Conservation (phyloP, 2,797 vertebrate species). For the Arctocebus calabarensis region DNA sequence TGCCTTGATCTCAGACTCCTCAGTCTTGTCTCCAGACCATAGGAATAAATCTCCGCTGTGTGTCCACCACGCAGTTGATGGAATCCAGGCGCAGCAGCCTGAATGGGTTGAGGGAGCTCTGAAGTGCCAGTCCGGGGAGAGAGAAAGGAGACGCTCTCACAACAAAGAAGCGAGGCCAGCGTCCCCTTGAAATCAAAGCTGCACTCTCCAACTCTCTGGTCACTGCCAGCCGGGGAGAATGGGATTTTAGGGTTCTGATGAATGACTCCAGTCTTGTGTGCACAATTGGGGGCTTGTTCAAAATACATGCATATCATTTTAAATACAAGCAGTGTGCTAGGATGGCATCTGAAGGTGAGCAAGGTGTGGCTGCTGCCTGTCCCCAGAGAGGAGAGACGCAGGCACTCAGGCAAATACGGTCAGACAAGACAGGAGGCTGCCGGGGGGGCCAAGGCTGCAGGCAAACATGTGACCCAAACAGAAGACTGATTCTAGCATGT, state of each 20-base stretch:
- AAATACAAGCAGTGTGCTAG: not conserved
- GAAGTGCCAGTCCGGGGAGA: not conserved
- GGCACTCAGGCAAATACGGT: not conserved
- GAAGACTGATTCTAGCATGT: not conserved
- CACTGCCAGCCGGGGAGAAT: not conserved
- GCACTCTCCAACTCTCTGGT: too few species aligned
- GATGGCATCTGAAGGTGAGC: not conserved
- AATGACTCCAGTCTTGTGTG: not conserved
- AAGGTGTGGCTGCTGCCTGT: not conserved
- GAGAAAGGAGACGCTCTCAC: constrained; percentile 28
- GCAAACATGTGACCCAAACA: not conserved
- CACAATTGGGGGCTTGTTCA: too few species aligned
- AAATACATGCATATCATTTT: not conserved
- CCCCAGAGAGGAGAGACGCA: not conserved
- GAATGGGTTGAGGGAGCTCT: not conserved
- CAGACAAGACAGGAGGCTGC: not conserved
- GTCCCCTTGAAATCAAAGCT: not conserved
- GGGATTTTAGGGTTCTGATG: not conserved
- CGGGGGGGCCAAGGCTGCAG: not conserved
- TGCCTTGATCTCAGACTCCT: not conserved
- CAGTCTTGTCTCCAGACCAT: not conserved
- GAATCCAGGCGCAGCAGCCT: not conserved
- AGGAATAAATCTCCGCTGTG: not conserved
- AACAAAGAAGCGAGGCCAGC: not conserved
- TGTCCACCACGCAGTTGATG: not conserved